Percentiles rank a stretch among this genome's conserved stretches.
Evolutionary conservation across 2,113 vertebrate genomes (phyloP).

Genomic region (Xiphorhynchus elegans): DNA sequence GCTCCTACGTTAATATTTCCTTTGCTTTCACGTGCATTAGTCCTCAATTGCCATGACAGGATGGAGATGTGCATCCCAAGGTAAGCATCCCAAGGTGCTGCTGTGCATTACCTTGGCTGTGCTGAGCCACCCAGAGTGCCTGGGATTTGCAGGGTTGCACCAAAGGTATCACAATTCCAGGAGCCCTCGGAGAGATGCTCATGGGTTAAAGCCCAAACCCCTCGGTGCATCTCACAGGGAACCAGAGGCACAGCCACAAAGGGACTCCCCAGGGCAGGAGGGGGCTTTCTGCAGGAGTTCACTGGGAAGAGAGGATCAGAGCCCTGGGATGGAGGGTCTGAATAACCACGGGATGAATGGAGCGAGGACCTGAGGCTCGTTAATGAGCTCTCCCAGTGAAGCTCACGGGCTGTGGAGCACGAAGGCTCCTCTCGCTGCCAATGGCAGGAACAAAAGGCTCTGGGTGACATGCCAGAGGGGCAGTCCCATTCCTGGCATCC

Average conservation of each 20-base stretch:
- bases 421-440: neutral
- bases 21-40: neutral
- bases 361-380: neutral
- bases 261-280: neutral
- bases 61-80: neutral
- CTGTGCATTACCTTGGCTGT: neutral
- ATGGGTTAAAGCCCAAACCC: neutral
- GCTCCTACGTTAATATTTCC: accelerated
- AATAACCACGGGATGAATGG: neutral
- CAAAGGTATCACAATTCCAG: neutral
- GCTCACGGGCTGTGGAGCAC: accelerated
- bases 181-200: neutral
- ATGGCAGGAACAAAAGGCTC: neutral
- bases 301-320: neutral
- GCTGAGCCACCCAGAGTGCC: neutral
- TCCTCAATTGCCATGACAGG: accelerated
- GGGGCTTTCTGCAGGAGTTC: neutral
- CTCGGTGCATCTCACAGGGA: neutral
- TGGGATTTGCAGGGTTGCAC: accelerated
- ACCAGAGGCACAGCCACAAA: accelerated
- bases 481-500: neutral
- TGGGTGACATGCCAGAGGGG: neutral
- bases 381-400: neutral
- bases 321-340: neutral
- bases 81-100: neutral